phyloP scores from a whole-genome alignment of 2,113 vertebrate genomes.

The Callorhinus ursinus region DNA sequence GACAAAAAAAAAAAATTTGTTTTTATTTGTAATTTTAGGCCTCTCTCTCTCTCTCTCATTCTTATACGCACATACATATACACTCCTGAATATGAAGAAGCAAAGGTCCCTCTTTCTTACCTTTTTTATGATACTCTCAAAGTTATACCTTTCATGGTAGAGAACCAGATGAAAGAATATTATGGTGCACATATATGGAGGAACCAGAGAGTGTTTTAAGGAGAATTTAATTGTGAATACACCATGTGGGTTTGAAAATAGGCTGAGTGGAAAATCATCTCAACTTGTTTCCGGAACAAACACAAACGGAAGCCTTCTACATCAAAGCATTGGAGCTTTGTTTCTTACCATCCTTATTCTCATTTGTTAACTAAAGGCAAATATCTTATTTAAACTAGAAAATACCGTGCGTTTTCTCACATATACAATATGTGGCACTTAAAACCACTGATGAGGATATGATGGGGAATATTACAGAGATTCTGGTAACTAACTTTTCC shows the following conservation, averaged over 20 bases:
- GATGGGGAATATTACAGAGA: neutral
- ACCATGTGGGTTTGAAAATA: neutral
- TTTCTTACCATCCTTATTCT: neutral
- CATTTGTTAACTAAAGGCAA: neutral
- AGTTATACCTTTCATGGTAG: neutral
- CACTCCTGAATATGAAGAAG: neutral
- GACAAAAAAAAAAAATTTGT: neutral
- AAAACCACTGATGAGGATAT: neutral
- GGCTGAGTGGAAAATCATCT: rapidly evolving
- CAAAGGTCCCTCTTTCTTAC: neutral
- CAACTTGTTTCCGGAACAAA: neutral
- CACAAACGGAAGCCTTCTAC: neutral
- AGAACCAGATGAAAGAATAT: neutral
- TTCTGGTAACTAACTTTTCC: neutral
- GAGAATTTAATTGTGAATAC: neutral
- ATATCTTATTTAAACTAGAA: neutral
- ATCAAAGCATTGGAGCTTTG: neutral
- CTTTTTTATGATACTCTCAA: neutral
- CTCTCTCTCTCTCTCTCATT: neutral
- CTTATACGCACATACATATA: neutral
- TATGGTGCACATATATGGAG: neutral
- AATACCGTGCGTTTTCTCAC: neutral
- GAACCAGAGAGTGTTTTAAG: neutral
- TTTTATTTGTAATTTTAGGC: neutral
- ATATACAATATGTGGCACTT: neutral